phyloP scores from a whole-genome alignment of 2,797 vertebrate species.

The Muscicapa comitata region DNA sequence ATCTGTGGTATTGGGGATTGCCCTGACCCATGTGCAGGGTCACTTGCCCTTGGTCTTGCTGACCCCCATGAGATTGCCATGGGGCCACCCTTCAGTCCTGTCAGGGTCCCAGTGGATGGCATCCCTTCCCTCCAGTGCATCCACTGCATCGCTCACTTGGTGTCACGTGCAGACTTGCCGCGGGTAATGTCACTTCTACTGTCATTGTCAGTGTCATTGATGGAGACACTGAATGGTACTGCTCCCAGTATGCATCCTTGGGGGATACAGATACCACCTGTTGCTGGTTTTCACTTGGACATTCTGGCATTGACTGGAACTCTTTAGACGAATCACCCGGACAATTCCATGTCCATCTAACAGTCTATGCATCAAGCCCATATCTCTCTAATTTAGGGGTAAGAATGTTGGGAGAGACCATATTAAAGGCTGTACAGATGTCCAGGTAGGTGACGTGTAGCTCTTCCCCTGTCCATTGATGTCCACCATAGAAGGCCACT shows the following conservation, averaged over 20 bases:
- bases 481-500: fast-evolving
- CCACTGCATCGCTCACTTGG: fast-evolving
- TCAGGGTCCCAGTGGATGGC: not conserved
- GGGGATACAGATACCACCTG: not conserved
- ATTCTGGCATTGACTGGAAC: not conserved
- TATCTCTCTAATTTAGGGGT: not conserved
- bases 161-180: not conserved
- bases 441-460: not conserved
- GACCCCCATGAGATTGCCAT: fast-evolving
- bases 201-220: too few species aligned
- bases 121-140: fast-evolving
- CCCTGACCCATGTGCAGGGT: not conserved
- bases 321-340: fast-evolving
- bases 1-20: too few species aligned
- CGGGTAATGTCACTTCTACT: too few species aligned
- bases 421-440: not conserved
- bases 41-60: not conserved
- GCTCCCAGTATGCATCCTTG: too few species aligned
- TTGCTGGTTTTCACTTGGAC: not conserved
- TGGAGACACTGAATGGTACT: too few species aligned
- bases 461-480: not conserved
- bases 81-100: not conserved
- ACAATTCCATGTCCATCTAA: not conserved
- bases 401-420: fast-evolving
- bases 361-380: not conserved